Evolutionary conservation across 2,888 invertebrate genomes (phyloP).

Genomic region (Megastigmus dorsalis): DNA sequence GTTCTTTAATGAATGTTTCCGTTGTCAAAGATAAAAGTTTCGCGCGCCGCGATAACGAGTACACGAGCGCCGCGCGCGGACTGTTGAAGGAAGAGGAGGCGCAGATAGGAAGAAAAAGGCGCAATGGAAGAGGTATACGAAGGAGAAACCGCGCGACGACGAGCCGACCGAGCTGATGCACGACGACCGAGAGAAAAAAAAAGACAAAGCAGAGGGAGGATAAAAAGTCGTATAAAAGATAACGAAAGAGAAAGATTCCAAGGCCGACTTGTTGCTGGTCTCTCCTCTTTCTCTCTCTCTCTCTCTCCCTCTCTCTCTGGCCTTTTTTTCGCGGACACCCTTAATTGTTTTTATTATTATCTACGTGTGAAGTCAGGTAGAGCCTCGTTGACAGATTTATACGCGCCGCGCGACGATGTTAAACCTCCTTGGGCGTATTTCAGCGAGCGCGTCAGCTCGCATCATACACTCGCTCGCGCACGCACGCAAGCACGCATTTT

Average conservation of each 20-base stretch:
- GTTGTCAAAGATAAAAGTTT: constrained; percentile 54
- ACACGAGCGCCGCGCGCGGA: constrained; percentile 31
- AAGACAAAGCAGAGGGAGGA: neutral
- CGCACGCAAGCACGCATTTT: neutral
- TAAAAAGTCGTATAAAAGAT: no score
- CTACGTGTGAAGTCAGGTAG: constrained; percentile 40
- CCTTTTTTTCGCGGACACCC: neutral
- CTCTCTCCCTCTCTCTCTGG: neutral
- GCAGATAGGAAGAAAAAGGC: neutral
- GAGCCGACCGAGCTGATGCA: no score
- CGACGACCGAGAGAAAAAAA: neutral
- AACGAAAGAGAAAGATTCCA: constrained; percentile 26
- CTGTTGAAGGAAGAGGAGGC: no score
- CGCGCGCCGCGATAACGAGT: constrained; percentile 53
- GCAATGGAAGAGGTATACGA: neutral
- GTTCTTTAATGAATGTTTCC: constrained; percentile 55
- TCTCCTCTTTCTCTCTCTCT: neutral
- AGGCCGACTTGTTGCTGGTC: constrained; percentile 32
- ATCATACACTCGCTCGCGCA: constrained; percentile 4
- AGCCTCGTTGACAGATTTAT: constrained; percentile 49
- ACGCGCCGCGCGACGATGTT: neutral
- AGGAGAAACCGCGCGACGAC: neutral
- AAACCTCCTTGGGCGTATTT: constrained; percentile 24
- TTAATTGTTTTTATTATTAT: constrained; percentile 55
- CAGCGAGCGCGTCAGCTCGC: constrained; percentile 22